These are phyloP conservation scores for Acrossocheilus wenchowensis DNA, from an alignment of 2,797 vertebrate genomes.

Conservation along the genomic window DNA sequence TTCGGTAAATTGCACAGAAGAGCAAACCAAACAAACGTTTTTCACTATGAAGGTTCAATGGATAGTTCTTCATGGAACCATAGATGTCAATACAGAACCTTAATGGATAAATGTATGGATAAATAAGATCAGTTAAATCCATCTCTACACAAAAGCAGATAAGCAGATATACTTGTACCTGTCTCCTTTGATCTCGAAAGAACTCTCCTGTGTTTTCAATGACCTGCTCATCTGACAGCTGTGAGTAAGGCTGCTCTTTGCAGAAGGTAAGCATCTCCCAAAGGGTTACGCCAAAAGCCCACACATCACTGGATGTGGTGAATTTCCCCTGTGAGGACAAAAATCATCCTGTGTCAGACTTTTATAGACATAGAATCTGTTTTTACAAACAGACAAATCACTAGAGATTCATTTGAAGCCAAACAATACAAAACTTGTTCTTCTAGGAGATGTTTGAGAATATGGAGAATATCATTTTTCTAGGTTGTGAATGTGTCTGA, in stretches of 20 bases:
- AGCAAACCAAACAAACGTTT: neutral
- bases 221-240: constrained; percentile 96
- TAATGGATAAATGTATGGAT: neutral
- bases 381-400: neutral
- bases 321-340: constrained; percentile 89
- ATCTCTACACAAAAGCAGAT: neutral
- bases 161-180: constrained; percentile 76
- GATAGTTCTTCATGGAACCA: neutral
- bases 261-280: constrained; percentile 98
- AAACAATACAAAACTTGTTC: neutral
- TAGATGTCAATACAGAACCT: neutral
- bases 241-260: constrained; percentile 95
- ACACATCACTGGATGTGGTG: constrained; percentile 96
- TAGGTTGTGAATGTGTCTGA: constrained; percentile 62
- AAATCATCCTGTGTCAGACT: neutral
- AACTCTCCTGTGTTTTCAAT: constrained; percentile 99
- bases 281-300: constrained; percentile 95
- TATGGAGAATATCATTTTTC: neutral
- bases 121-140: neutral
- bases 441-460: neutral
- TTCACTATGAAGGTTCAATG: neutral
- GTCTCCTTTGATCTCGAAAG: constrained; percentile 96
- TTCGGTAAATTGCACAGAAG: neutral
- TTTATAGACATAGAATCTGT: neutral
- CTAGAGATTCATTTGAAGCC: neutral